These are phyloP conservation scores for Thomomys bottae DNA, from an alignment of 2,113 vertebrate species.

Conservation along the genomic window DNA sequence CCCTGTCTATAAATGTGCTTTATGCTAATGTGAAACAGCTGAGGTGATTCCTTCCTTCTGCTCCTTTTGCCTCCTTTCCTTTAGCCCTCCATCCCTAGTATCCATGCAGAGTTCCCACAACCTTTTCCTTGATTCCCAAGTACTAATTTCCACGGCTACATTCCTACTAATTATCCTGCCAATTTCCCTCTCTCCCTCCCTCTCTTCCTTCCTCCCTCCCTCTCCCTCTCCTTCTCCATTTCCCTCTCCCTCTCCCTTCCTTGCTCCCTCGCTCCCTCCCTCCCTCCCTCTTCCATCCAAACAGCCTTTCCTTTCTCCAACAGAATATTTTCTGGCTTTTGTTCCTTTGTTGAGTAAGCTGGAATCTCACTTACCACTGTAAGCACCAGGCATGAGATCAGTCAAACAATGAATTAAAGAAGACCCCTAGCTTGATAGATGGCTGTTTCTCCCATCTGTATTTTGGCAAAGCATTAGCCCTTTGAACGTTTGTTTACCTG, in stretches of 20 bases:
- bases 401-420: slow-evolving; percentile 66
- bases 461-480: background rate
- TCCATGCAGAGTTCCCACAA: slow-evolving; percentile 78
- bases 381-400: slow-evolving; percentile 79
- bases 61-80: slow-evolving; percentile 87
- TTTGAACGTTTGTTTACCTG: slow-evolving; percentile 15
- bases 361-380: slow-evolving; percentile 89
- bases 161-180: slow-evolving; percentile 66
- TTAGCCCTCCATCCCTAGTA: slow-evolving; percentile 81
- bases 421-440: background rate
- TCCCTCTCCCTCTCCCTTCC: too few species aligned
- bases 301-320: slow-evolving; percentile 75
- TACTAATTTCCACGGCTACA: slow-evolving; percentile 84
- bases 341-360: slow-evolving; percentile 78
- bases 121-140: slow-evolving; percentile 78
- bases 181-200: too few species aligned
- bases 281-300: too few species aligned
- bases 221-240: too few species aligned
- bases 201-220: too few species aligned
- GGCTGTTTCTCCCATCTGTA: background rate
- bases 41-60: slow-evolving; percentile 89
- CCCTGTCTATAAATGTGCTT: slow-evolving; percentile 69
- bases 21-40: slow-evolving; percentile 73
- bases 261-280: too few species aligned
- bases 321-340: slow-evolving; percentile 71